Conservation (phyloP, 2,888 invertebrate species). For the Allacma fusca region DNA sequence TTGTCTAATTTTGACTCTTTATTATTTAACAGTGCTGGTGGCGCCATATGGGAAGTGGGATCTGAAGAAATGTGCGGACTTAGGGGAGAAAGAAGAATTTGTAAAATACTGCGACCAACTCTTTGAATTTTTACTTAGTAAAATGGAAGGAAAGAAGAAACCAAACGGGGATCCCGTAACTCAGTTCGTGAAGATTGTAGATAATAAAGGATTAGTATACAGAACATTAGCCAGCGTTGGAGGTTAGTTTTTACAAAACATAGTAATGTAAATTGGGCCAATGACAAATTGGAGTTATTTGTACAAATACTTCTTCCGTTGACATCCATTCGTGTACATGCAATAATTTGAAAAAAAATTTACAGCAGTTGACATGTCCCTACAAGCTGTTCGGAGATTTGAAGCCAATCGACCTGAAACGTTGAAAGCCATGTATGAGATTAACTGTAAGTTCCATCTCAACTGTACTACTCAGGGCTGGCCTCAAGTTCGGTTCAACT, state of each 20-base stretch:
- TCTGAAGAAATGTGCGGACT: constrained; percentile 6
- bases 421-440: neutral
- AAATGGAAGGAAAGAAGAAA: constrained; percentile 25
- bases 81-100: constrained; percentile 31
- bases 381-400: constrained; percentile 5
- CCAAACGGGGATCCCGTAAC: constrained; percentile 19
- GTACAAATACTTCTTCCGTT: no score
- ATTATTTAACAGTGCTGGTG: neutral
- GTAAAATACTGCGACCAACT: constrained; percentile 29
- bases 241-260: neutral
- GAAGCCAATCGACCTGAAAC: constrained; percentile 25
- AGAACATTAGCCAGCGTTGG: neutral
- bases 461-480: no score
- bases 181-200: constrained; percentile 10
- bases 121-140: constrained; percentile 4
- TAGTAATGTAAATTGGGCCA: neutral
- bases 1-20: no score
- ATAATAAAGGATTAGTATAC: neutral
- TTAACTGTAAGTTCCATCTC: constrained; percentile 29
- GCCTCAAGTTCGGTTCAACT: no score
- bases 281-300: neutral
- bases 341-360: no score
- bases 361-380: constrained; percentile 21
- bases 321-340: no score
- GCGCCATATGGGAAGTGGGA: constrained; percentile 1